phyloP scores from a whole-genome alignment of 30 jellyfish, hydroid and myxozoan species.

The Morbakka virulenta region DNA sequence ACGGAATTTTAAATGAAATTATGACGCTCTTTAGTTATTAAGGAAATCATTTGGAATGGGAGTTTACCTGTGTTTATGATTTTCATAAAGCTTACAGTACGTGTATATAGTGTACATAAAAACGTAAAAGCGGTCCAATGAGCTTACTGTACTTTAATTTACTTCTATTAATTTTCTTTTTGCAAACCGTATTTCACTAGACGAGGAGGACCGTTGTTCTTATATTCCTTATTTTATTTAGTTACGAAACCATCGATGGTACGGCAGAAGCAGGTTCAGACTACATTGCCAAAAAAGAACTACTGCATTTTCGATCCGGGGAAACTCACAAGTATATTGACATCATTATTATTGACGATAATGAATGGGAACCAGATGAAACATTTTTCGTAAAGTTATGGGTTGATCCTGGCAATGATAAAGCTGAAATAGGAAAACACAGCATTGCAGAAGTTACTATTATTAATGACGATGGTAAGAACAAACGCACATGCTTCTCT shows the following conservation, averaged over 20 bases:
- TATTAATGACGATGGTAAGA: conserved; percentile 93
- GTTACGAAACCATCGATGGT: conserved; percentile 96
- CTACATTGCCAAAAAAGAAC: conserved; percentile 86
- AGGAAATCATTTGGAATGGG: too few relatives aligned
- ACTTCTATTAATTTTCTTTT: too few relatives aligned
- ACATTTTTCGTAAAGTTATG: conserved; percentile 84
- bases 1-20: too few relatives aligned
- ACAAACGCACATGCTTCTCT: too few relatives aligned
- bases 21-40: too few relatives aligned
- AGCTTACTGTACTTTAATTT: too few relatives aligned
- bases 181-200: too few relatives aligned
- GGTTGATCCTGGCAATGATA: conserved; percentile 60
- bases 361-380: conserved; percentile 98
- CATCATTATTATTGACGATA: conserved; percentile 81
- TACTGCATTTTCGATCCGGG: conserved; percentile 56
- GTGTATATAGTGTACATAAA: too few relatives aligned
- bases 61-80: too few relatives aligned
- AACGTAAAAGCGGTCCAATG: too few relatives aligned
- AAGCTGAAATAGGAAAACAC: conserved; percentile 83
- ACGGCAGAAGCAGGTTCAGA: conserved; percentile 97
- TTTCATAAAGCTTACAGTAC: too few relatives aligned
- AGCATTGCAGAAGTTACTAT: conserved; percentile 91
- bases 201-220: too few relatives aligned
- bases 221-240: neutral
- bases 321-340: conserved; percentile 86